phyloP scores from a whole-genome alignment of 2,888 invertebrate genomes.

The Steinernema hermaphroditum region DNA sequence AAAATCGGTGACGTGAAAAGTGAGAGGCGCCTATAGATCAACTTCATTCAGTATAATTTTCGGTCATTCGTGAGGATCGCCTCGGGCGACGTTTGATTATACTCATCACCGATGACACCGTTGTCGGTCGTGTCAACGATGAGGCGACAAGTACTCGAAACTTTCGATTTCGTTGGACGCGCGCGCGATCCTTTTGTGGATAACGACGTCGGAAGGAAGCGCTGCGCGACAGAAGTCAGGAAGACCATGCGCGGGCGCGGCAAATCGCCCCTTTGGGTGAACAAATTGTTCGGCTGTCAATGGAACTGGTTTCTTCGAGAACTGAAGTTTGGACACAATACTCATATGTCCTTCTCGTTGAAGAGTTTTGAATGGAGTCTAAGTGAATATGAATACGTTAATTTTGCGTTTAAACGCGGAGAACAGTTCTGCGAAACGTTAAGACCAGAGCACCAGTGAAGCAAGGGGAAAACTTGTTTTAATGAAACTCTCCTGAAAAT shows the following conservation, averaged over 20 bases:
- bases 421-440: too few relatives aligned
- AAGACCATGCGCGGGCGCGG: background rate
- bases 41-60: background rate
- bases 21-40: background rate
- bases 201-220: background rate
- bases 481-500: too few relatives aligned
- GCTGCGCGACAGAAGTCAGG: background rate
- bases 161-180: slow-evolving; percentile 15
- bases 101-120: slow-evolving; percentile 29
- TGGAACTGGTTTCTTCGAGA: slow-evolving; percentile 15
- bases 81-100: slow-evolving; percentile 14
- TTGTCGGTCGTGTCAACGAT: slow-evolving; percentile 10
- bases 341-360: background rate
- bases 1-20: background rate
- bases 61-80: background rate
- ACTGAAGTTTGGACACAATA: background rate
- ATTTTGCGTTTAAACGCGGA: too few relatives aligned
- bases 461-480: too few relatives aligned
- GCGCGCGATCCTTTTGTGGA: slow-evolving; percentile 20
- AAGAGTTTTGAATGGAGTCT: too few relatives aligned
- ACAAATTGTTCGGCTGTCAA: background rate
- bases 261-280: background rate
- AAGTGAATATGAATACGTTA: too few relatives aligned
- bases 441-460: too few relatives aligned
- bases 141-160: background rate